A percentile compares a stretch with the other conserved stretches of the same genome.
These are phyloP conservation scores for Tipula confusa DNA, from an alignment of 2,888 invertebrate genomes.

Conservation along the genomic window DNA sequence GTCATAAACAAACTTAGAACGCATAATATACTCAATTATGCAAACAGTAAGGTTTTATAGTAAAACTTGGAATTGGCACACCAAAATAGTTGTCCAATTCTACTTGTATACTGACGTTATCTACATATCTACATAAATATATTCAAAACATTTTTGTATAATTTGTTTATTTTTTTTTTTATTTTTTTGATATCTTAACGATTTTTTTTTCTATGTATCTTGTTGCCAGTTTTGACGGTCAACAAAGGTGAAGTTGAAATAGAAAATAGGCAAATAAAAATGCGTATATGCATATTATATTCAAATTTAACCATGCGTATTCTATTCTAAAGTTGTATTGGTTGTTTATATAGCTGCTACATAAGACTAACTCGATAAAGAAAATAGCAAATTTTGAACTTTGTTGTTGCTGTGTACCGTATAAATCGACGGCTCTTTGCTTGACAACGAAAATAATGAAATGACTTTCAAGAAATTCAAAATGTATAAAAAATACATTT, in stretches of 20 bases:
- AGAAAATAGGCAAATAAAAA: neutral
- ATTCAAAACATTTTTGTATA: neutral
- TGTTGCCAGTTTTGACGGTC: neutral
- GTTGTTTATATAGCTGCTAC: neutral
- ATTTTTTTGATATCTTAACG: neutral
- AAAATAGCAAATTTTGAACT: neutral
- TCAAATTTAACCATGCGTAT: neutral
- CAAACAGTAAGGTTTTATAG: neutral
- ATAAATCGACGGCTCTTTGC: neutral
- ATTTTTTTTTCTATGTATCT: neutral
- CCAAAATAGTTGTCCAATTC: neutral
- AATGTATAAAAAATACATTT: neutral
- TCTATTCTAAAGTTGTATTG: neutral
- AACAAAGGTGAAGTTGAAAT: slow-evolving; percentile 9
- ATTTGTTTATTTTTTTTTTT: neutral
- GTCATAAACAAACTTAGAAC: neutral
- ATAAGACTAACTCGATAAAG: neutral
- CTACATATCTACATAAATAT: neutral
- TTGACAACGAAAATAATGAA: neutral
- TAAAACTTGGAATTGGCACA: neutral
- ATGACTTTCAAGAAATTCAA: neutral
- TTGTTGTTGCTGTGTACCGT: no score
- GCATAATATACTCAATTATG: neutral
- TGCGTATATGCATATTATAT: slow-evolving; percentile 20
- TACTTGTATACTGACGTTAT: neutral